phyloP scores from a whole-genome alignment of 2,113 vertebrate genomes.

The Tricholaema leucomelas region DNA sequence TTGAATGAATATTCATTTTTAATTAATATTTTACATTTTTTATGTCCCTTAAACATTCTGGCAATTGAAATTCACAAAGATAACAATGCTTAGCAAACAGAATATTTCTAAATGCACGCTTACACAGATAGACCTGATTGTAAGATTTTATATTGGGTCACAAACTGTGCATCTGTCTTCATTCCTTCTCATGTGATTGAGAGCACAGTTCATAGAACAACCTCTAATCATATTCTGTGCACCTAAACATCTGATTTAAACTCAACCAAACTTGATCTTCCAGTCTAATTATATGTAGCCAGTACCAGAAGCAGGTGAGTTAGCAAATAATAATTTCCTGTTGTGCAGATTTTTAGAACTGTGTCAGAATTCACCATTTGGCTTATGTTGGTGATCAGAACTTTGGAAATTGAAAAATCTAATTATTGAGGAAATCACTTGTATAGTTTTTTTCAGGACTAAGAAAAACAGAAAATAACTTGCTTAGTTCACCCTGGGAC shows the following conservation, averaged over 20 bases:
- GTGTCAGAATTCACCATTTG: background rate
- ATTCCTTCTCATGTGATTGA: background rate
- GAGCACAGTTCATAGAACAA: background rate
- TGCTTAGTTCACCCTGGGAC: background rate
- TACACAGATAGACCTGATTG: background rate
- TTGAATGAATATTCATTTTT: background rate
- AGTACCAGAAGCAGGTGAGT: background rate
- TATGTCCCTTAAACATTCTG: background rate
- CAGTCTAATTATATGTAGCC: background rate
- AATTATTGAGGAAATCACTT: background rate
- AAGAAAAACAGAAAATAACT: background rate
- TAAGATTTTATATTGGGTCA: background rate
- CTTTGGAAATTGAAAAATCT: background rate
- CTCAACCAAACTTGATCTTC: background rate
- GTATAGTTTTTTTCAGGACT: background rate
- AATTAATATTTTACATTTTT: background rate
- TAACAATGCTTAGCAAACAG: background rate
- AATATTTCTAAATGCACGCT: background rate
- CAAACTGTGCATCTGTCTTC: background rate
- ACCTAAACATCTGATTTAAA: background rate
- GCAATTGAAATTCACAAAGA: background rate
- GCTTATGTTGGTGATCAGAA: background rate
- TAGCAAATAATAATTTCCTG: background rate
- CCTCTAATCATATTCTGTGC: background rate
- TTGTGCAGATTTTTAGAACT: background rate